Percentiles rank a stretch among this genome's conserved stretches.
These are phyloP conservation scores for Nesospiza acunhae DNA, from an alignment of 2,113 vertebrate genomes.

Conservation along the genomic window DNA sequence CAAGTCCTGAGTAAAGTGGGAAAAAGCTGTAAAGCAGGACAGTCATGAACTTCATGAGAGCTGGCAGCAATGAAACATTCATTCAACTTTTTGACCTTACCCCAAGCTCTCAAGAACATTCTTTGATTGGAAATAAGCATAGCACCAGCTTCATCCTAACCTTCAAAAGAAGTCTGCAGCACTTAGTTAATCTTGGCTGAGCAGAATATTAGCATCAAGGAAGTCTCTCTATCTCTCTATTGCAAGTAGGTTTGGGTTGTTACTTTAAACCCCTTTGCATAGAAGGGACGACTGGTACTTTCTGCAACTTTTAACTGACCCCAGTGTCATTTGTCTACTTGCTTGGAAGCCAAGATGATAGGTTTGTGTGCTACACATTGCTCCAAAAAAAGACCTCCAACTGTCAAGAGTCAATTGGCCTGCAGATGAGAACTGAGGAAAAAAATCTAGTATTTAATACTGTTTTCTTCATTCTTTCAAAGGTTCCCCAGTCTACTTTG, in stretches of 20 bases:
- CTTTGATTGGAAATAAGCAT: neutral
- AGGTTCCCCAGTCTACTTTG: neutral
- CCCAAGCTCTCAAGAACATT: neutral
- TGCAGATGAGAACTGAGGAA: neutral
- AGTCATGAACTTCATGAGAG: neutral
- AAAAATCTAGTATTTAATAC: neutral
- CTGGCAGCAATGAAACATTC: neutral
- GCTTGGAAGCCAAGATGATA: neutral
- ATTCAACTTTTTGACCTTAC: neutral
- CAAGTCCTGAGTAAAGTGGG: neutral
- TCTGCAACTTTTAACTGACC: neutral
- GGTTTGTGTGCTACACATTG: neutral
- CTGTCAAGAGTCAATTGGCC: neutral
- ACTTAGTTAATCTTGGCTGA: neutral
- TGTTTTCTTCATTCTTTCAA: neutral
- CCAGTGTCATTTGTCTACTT: neutral
- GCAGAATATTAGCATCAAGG: neutral
- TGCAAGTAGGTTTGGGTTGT: neutral
- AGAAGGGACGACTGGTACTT: neutral
- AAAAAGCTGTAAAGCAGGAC: neutral
- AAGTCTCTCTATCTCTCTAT: neutral
- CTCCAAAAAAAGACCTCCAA: constrained; percentile 3
- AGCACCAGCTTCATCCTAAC: neutral
- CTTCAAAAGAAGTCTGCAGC: neutral
- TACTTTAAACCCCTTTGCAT: neutral